A percentile compares a stretch with the other conserved stretches of the same genome.
Evolutionary conservation across 1,140 invertebrate species (phyloP).

Genomic region (Agrypnia vestita): DNA sequence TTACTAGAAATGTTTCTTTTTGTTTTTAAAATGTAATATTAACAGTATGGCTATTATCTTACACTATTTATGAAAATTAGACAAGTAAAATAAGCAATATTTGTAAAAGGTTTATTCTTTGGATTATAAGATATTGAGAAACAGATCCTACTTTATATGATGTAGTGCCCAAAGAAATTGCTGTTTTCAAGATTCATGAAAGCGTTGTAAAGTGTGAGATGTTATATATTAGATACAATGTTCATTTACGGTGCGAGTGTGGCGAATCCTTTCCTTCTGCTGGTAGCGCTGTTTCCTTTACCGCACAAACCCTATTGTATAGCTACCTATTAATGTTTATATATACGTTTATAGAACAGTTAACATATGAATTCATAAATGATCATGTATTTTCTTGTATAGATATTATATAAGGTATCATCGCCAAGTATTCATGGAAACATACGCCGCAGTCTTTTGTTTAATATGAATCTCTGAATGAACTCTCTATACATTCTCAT

Average conservation of each 20-base stretch:
- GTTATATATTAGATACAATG: too few relatives aligned
- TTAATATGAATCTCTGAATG: conserved; percentile 36
- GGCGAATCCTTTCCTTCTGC: background rate
- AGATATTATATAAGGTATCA: conserved; percentile 59
- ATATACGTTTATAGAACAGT: conserved; percentile 36
- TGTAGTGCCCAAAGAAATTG: background rate
- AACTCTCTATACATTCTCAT: conserved; percentile 36
- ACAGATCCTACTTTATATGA: background rate
- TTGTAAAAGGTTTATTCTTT: conserved; percentile 11
- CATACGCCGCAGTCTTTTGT: conserved; percentile 50
- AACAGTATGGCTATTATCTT: conserved; percentile 15
- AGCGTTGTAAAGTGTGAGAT: background rate
- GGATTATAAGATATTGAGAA: conserved; percentile 9
- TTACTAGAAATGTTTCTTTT: conserved; percentile 16
- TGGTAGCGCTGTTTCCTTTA: conserved; percentile 46
- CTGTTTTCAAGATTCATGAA: background rate
- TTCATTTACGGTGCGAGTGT: background rate
- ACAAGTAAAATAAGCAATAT: conserved; percentile 19
- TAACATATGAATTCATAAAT: conserved; percentile 51
- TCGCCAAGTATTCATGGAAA: conserved; percentile 52
- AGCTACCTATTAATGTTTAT: conserved; percentile 58
- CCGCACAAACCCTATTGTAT: conserved; percentile 59
- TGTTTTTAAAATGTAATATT: conserved; percentile 15
- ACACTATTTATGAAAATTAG: conserved; percentile 14
- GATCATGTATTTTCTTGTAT: conserved; percentile 59